These are phyloP conservation scores for Serripes groenlandicus DNA, from an alignment of 2,888 invertebrate genomes.

Conservation along the genomic window DNA sequence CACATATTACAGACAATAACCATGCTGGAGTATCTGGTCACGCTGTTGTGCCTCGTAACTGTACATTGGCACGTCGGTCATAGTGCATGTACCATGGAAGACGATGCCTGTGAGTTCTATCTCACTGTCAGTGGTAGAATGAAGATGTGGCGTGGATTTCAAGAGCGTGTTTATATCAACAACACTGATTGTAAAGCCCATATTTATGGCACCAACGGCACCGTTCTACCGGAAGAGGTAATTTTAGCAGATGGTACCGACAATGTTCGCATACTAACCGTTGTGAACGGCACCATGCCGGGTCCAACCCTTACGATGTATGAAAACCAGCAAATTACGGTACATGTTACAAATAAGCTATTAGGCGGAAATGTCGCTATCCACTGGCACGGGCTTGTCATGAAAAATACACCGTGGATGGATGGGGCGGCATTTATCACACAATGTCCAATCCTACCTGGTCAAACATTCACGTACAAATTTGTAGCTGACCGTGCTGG, in stretches of 20 bases:
- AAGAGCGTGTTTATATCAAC: constrained; percentile 30
- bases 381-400: constrained; percentile 79
- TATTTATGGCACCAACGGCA: constrained; percentile 30
- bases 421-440: constrained; percentile 79
- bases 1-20: no score
- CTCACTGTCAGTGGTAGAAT: no score
- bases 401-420: constrained; percentile 75
- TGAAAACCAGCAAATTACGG: constrained; percentile 67
- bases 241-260: constrained; percentile 68
- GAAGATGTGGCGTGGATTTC: constrained; percentile 48
- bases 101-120: no score
- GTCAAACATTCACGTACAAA: constrained; percentile 70
- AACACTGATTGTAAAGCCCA: constrained; percentile 4
- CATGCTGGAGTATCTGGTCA: no score
- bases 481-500: constrained; percentile 66
- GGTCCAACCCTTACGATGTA: constrained; percentile 75
- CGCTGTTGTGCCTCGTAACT: no score
- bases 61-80: no score
- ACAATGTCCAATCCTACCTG: constrained; percentile 76
- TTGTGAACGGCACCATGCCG: constrained; percentile 72
- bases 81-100: no score
- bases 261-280: constrained; percentile 51
- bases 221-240: constrained; percentile 31
- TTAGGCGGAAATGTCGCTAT: constrained; percentile 63
- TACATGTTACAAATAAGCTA: constrained; percentile 73